Conservation (phyloP, 1,140 invertebrate species). For the Drosophila ohnishii region DNA sequence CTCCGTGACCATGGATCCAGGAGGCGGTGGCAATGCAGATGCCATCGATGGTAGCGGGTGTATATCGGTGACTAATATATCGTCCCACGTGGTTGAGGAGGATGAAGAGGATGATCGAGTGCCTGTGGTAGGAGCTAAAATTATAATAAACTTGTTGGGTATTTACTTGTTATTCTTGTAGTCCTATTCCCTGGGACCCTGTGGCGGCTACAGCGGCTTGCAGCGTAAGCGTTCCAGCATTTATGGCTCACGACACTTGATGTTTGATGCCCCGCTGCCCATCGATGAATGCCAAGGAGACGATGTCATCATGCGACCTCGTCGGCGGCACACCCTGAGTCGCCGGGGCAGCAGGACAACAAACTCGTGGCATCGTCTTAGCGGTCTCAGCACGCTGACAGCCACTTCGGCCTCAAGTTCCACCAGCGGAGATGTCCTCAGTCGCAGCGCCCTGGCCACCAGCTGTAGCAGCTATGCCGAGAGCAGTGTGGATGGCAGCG, state of each 20-base stretch:
- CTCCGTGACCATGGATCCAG: constrained; percentile 67
- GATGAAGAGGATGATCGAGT: constrained; percentile 64
- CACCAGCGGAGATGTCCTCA: constrained; percentile 59
- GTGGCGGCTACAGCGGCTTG: constrained; percentile 41
- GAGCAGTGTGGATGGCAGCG: constrained; percentile 52
- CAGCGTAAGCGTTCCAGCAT: constrained; percentile 82
- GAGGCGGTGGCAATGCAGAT: constrained; percentile 34
- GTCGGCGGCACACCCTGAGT: constrained; percentile 46
- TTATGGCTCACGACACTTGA: constrained; percentile 85
- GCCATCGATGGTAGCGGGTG: constrained; percentile 48
- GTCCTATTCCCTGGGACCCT: constrained; percentile 34
- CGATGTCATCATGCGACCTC: constrained; percentile 74
- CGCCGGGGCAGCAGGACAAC: constrained; percentile 51
- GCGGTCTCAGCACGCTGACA: constrained; percentile 65
- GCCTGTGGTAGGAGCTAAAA: constrained; percentile 48
- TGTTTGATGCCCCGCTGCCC: constrained; percentile 86
- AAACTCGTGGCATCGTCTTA: constrained; percentile 66
- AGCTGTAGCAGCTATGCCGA: constrained; percentile 69
- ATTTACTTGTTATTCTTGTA: constrained; percentile 15
- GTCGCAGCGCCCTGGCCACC: constrained; percentile 62
- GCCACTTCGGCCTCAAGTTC: constrained; percentile 66
- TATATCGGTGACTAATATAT: constrained; percentile 40
- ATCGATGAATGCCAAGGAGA: constrained; percentile 85
- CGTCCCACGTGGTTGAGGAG: constrained; percentile 36
- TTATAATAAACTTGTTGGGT: accelerated